phyloP scores from a whole-genome alignment of 2,113 vertebrate genomes.

The Lates calcarifer region DNA sequence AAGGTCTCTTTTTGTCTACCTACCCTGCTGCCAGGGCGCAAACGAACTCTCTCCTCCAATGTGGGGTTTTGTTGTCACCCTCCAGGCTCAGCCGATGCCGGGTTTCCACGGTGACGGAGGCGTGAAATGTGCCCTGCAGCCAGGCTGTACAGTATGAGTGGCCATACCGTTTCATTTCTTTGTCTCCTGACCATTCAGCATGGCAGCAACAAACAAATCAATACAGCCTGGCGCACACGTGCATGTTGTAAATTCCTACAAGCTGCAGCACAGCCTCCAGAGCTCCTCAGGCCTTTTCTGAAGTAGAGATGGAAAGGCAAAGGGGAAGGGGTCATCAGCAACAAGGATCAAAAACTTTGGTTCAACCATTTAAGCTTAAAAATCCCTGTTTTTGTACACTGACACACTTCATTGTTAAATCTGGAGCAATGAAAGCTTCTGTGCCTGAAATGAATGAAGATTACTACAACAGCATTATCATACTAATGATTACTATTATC shows the following conservation, averaged over 20 bases:
- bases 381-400: neutral
- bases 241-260: constrained; percentile 38
- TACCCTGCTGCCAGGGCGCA: constrained; percentile 51
- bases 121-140: constrained; percentile 52
- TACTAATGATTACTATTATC: no score
- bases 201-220: constrained; percentile 54
- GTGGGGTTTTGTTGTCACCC: constrained; percentile 59
- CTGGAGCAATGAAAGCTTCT: neutral
- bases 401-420: neutral
- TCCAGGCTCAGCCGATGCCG: constrained; percentile 64
- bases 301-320: constrained; percentile 44
- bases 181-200: constrained; percentile 57
- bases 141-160: constrained; percentile 51
- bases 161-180: constrained; percentile 62
- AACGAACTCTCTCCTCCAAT: constrained; percentile 49
- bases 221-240: constrained; percentile 59
- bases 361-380: constrained; percentile 17
- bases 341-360: constrained; percentile 19
- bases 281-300: constrained; percentile 47
- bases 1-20: constrained; percentile 60
- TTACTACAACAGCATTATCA: neutral
- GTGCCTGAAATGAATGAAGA: neutral
- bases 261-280: constrained; percentile 28
- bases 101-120: constrained; percentile 78
- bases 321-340: constrained; percentile 54